Evolutionary conservation across 2,888 invertebrate species (phyloP), one percentile per base, ranked within the genome.

Genomic region (Syrphus vitripennis): DNA sequence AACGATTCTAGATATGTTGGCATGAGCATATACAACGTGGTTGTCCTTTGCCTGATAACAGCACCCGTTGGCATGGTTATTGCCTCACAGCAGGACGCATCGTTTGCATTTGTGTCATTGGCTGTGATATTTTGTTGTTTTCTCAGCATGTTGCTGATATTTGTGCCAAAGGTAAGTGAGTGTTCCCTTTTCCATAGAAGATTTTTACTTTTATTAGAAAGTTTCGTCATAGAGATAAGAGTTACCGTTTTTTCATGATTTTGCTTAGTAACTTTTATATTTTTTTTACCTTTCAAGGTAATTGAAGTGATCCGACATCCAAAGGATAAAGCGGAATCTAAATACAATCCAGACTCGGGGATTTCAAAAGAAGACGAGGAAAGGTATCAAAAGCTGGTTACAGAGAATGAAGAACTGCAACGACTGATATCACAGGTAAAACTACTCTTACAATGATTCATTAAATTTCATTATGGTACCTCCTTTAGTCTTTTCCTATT

Each of bases 1-100:
- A 99, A 99, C 93, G 99, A 99, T 93, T 98, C 98, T 0, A 95
- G 99, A 90, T 98, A 98, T 92, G 99, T 99, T 29, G 99, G 98
- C 88, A 98, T 99, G 98, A 98, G 98, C 91, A 99, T 99, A 91
- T 99, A 99, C 94, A 99, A 99, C 93, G 99, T 99, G 89, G 99
- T 99, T 88, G 98, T 99, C 48, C 94, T 99, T 71, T 99, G 99
- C 92, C 94, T 99, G 90, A 99, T 99, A 92, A 99, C 99, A 9
- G 99, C 98, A 21, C 99, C 99, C 0, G 99, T 99, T 78, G 97
- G 98, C 53, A 95, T 99, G 93, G 98, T 99, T 88, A 99, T 99
- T 89, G 97, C 97, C 87, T 97, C 97, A 89, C 99, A 99, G 92
- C 98, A 99, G 92, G 98, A 99, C 92, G 99, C 99, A 59, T 97